Evolutionary conservation across 2,113 vertebrate species (phyloP).

Genomic region (Burhinus bistriatus): DNA sequence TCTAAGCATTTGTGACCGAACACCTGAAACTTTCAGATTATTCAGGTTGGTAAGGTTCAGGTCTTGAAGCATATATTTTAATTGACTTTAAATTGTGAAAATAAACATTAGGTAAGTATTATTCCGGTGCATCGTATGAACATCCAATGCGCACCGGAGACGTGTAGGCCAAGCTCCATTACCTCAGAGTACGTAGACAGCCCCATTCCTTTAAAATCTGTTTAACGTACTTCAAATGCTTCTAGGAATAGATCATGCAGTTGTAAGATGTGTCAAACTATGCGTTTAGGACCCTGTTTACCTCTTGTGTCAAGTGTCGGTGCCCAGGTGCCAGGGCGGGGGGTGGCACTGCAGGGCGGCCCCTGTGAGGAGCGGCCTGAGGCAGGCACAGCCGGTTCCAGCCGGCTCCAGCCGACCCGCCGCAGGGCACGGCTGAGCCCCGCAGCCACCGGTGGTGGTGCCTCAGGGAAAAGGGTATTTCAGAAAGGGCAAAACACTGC

Average conservation of each 20-base stretch:
- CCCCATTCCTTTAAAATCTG: background rate
- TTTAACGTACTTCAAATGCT: background rate
- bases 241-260: background rate
- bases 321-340: accelerated
- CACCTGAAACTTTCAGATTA: background rate
- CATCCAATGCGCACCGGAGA: background rate
- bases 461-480: accelerated
- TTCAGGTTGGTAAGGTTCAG: background rate
- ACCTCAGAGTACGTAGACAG: background rate
- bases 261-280: background rate
- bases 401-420: accelerated
- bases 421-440: accelerated
- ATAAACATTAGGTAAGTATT: background rate
- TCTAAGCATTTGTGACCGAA: background rate
- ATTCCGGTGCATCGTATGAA: background rate
- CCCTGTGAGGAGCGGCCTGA: accelerated
- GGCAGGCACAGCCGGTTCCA: accelerated
- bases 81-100: background rate
- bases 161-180: background rate
- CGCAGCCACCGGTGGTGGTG: accelerated
- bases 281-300: background rate
- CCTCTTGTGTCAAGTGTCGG: accelerated
- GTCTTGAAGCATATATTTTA: background rate
- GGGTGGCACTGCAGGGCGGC: accelerated
- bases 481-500: background rate